Conservation (phyloP, 2,888 invertebrate species). For the Nipponacmea schrenckii region DNA sequence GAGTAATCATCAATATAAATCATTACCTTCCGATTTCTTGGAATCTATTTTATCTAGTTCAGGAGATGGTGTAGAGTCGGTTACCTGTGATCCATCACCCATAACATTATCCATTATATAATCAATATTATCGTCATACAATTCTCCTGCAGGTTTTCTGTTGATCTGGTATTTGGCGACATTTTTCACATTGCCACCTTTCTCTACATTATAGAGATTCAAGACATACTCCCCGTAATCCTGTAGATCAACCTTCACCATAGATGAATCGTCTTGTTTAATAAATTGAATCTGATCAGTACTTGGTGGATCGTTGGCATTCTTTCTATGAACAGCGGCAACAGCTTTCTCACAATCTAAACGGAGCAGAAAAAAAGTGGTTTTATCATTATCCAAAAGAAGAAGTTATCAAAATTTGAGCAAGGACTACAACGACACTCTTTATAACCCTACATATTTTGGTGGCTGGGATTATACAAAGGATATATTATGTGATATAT, state of each 20-base stretch:
- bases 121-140: conserved; percentile 52
- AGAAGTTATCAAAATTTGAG: too few species aligned
- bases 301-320: conserved; percentile 52
- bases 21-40: conserved; percentile 35
- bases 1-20: too few species aligned
- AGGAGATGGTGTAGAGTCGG: conserved; percentile 6
- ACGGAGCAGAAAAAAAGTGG: neutral
- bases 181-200: conserved; percentile 37
- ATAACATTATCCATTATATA: conserved; percentile 50
- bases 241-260: conserved; percentile 50
- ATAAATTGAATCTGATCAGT: conserved; percentile 45
- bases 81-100: conserved; percentile 23
- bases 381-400: neutral
- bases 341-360: conserved; percentile 42
- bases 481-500: too few species aligned
- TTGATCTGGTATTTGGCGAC: conserved; percentile 59
- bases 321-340: conserved; percentile 53
- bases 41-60: conserved; percentile 32
- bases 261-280: conserved; percentile 46
- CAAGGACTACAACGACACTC: too few species aligned
- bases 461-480: too few species aligned
- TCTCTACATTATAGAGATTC: conserved; percentile 51
- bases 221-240: conserved; percentile 60
- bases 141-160: conserved; percentile 50
- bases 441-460: too few species aligned